Percentiles rank a stretch among this genome's conserved stretches.
These are phyloP conservation scores for Odontamblyopus rebecca DNA, from an alignment of 2,797 vertebrate species.

Conservation along the genomic window DNA sequence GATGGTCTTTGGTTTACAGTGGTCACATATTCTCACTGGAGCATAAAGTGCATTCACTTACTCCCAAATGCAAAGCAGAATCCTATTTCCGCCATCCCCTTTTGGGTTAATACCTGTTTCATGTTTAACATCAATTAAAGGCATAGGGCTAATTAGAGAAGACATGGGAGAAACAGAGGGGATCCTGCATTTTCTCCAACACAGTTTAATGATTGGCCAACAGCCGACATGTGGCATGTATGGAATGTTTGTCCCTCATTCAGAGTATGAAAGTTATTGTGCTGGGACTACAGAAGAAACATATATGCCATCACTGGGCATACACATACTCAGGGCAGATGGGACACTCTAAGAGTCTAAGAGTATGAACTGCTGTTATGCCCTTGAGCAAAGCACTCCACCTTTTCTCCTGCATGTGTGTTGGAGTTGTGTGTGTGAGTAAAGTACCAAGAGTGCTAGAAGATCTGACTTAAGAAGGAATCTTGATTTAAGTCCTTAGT, in stretches of 20 bases:
- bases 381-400: neutral
- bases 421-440: too few relatives aligned
- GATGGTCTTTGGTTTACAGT: slow-evolving; percentile 69
- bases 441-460: slow-evolving; percentile 15
- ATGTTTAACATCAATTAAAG: slow-evolving; percentile 82
- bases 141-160: slow-evolving; percentile 77
- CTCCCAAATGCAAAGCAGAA: slow-evolving; percentile 53
- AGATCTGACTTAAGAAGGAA: slow-evolving; percentile 31
- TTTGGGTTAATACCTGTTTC: slow-evolving; percentile 75
- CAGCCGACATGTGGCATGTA: slow-evolving; percentile 80
- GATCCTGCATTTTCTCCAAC: slow-evolving; percentile 76
- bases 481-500: slow-evolving; percentile 27
- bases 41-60: slow-evolving; percentile 53
- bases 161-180: slow-evolving; percentile 74
- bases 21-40: slow-evolving; percentile 55
- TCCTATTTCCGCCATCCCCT: slow-evolving; percentile 46
- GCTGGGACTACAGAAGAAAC: slow-evolving; percentile 67
- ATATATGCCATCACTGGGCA: slow-evolving; percentile 58
- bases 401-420: neutral
- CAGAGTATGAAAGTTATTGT: slow-evolving; percentile 78
- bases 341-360: neutral
- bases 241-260: slow-evolving; percentile 82
- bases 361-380: neutral
- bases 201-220: slow-evolving; percentile 83
- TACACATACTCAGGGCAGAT: slow-evolving; percentile 26